These are phyloP conservation scores for Rhyacophila brunnea DNA, from an alignment of 1,140 invertebrate species.

Conservation along the genomic window DNA sequence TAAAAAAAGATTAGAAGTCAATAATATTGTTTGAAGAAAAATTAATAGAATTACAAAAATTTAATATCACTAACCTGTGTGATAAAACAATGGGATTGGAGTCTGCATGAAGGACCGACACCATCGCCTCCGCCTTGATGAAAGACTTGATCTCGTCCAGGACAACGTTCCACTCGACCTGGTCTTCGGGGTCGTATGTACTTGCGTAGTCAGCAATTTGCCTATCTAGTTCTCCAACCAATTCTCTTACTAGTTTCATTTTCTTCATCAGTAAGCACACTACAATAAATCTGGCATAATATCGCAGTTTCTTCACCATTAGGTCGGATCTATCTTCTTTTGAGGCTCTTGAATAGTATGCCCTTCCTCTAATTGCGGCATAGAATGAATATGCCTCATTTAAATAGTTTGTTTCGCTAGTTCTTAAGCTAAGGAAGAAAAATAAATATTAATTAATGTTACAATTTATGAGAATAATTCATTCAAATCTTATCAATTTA, in stretches of 20 bases:
- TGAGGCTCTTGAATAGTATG: slow-evolving; percentile 90
- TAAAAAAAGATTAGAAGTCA: too few species aligned
- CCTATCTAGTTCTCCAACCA: slow-evolving; percentile 87
- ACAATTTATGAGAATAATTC: too few species aligned
- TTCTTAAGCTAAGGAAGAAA: slow-evolving; percentile 73
- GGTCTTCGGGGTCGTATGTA: slow-evolving; percentile 93
- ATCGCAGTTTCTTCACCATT: slow-evolving; percentile 96
- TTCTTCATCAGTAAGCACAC: slow-evolving; percentile 93
- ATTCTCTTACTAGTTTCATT: slow-evolving; percentile 89
- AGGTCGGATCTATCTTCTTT: slow-evolving; percentile 94
- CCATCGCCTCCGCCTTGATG: slow-evolving; percentile 87
- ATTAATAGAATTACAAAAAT: too few species aligned
- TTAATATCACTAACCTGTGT: slow-evolving; percentile 74
- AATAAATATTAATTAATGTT: too few species aligned
- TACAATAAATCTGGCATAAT: slow-evolving; percentile 95
- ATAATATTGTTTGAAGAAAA: too few species aligned
- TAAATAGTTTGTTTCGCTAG: slow-evolving; percentile 94
- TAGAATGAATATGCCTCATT: slow-evolving; percentile 97
- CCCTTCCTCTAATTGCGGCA: slow-evolving; percentile 88
- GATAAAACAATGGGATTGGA: slow-evolving; percentile 71
- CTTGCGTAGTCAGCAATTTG: slow-evolving; percentile 92
- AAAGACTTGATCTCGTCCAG: slow-evolving; percentile 94
- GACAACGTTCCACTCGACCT: slow-evolving; percentile 93
- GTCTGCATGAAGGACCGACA: slow-evolving; percentile 84
- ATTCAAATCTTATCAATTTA: too few species aligned